Evolutionary conservation across 2,797 vertebrate species (phyloP), one percentile per base, ranked within the genome.

Genomic region (Lepidocolaptes lacrymiger): DNA sequence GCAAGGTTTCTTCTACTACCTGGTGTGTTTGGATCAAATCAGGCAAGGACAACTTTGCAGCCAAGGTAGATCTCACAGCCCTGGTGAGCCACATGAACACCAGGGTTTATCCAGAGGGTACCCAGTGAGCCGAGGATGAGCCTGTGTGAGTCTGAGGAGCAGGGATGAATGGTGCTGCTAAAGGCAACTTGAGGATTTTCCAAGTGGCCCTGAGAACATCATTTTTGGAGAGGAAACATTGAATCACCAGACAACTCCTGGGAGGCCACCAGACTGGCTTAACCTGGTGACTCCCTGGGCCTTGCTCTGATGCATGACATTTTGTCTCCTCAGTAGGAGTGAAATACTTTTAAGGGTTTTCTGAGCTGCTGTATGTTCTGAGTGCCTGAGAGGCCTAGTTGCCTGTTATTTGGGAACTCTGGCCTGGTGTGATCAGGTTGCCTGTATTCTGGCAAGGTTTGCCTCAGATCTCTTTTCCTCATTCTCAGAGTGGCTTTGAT

Each of bases 401-500:
- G 7, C 4, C 1, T 37, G 16, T 49, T 36, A 5, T 41, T 66
- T 61, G 64, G 63, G n/a, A 85, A 1, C 12, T 73, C 10, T 82
- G 75, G 34, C 41, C 67, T 58, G 56, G 44, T 61, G 61, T 64
- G 32, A 62, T 51, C 37, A 24, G 43, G 44, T 34, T 64, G 30
- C 48, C 75, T 54, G 20, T 76, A 6, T 72, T 84, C 19, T 43
- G 41, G 15, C n/a, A 89, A 67, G 19, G 34, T 36, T 59, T 1
- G 1, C 48, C 69, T 32, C 66, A 26, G 58, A 8, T 49, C 21
- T 24, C 19, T 43, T 52, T 48, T 39, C 28, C 64, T 67, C 30
- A 7, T 72, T 93, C 97, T 6, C 98, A 99, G 99, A 97, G 99
- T 99, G 71, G 98, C 99, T 44, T 98, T 99, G 95, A 98, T 99